phyloP scores from a whole-genome alignment of 2,888 invertebrate genomes.

The Digitonthophagus gazella region DNA sequence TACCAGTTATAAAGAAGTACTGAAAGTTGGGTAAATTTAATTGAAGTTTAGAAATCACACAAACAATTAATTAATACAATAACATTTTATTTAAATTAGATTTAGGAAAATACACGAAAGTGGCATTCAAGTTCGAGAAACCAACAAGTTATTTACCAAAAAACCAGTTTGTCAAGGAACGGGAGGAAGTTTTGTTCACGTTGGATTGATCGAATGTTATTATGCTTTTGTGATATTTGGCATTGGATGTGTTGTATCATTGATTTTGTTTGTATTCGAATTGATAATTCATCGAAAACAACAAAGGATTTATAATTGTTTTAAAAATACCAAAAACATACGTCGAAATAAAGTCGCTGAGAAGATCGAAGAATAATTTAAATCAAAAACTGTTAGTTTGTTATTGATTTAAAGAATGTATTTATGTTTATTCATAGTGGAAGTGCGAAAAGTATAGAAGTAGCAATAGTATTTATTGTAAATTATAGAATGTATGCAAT shows the following conservation, averaged over 20 bases:
- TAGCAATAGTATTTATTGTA: too few species aligned
- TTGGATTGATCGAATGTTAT: constrained; percentile 56
- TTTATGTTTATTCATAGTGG: too few species aligned
- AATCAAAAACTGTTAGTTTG: too few species aligned
- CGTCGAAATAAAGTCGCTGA: too few species aligned
- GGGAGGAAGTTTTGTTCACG: constrained; percentile 57
- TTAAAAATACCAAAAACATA: too few species aligned
- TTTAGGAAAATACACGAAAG: constrained; percentile 56
- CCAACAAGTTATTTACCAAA: constrained; percentile 52
- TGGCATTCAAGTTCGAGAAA: constrained; percentile 55
- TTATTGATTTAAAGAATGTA: too few species aligned
- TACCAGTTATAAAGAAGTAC: constrained; percentile 56
- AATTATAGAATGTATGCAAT: too few species aligned
- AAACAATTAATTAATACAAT: neutral
- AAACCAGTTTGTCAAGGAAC: constrained; percentile 56
- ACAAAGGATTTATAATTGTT: too few species aligned
- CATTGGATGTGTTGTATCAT: constrained; percentile 19
- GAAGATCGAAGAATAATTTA: too few species aligned
- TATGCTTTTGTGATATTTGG: constrained; percentile 44
- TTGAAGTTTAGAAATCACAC: too few species aligned
- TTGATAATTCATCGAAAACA: neutral
- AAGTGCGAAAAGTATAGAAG: too few species aligned
- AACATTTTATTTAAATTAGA: constrained; percentile 36
- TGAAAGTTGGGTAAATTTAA: constrained; percentile 54
- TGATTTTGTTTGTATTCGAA: constrained; percentile 5